These are phyloP conservation scores for Choristoneura fumiferana DNA, from an alignment of 1,140 invertebrate genomes.

Conservation along the genomic window DNA sequence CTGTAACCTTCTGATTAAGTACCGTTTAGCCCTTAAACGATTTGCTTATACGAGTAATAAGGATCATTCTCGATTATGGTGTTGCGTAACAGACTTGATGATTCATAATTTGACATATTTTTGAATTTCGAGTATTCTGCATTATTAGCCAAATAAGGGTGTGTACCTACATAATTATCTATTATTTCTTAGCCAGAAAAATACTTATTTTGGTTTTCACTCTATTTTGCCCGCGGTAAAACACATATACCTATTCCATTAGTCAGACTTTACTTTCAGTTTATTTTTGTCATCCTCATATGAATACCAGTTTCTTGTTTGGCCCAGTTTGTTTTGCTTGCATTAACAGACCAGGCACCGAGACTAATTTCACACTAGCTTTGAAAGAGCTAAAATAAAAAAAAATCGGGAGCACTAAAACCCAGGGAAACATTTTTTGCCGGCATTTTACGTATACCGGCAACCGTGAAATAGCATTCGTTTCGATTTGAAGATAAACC, in stretches of 20 bases:
- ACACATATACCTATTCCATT: constrained; percentile 1
- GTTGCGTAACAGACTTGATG: too few species aligned
- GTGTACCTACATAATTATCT: too few species aligned
- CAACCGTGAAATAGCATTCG: constrained; percentile 4
- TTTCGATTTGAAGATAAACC: background rate
- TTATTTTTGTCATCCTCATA: constrained; percentile 11
- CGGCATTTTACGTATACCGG: background rate
- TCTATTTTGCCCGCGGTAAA: too few species aligned
- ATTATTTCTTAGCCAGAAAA: too few species aligned
- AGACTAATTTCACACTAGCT: constrained; percentile 17
- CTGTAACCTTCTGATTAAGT: too few species aligned
- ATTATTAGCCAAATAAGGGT: too few species aligned
- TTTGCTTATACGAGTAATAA: too few species aligned
- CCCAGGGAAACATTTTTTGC: background rate
- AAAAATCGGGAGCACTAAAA: constrained; percentile 1
- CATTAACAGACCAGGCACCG: background rate
- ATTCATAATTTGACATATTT: too few species aligned
- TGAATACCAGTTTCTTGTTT: background rate
- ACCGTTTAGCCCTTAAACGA: too few species aligned
- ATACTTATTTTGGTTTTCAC: too few species aligned
- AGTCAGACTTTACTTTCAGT: constrained; percentile 1
- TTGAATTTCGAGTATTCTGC: too few species aligned
- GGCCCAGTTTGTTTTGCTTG: constrained; percentile 11
- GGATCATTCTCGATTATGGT: too few species aligned
- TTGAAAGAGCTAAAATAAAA: constrained; percentile 13